Evolutionary conservation across 2,113 vertebrate species (phyloP), one percentile per base, ranked within the genome.

Genomic region (Rhadina sibilatrix): DNA sequence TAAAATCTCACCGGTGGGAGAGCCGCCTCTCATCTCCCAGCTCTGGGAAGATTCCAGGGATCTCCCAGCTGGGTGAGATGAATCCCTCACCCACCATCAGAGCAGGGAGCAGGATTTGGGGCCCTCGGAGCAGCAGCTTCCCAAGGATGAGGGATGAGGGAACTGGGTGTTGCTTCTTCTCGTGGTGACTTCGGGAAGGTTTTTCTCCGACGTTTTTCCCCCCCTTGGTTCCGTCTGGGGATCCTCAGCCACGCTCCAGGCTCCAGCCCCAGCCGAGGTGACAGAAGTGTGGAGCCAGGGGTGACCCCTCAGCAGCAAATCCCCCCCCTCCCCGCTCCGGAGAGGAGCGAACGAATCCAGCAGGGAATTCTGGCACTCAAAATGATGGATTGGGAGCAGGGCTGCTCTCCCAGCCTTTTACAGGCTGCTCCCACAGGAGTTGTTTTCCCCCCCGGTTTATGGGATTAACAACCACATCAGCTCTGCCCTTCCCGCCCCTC

Each of bases 131-230:
- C 53, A 31, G 28, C 50, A 53, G 28, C 28, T 31, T 5, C 28
- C 52, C 52, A 10, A 38, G 37, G 37, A 38, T 38, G 37, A 38
- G 37, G 37, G 17, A 30, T 0, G 21, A 59, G 24, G 4, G 64
- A 57, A 33, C 1, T 35, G 1, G 23, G 15, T 4, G 14, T 30
- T 31, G 4, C 15, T 72, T 25, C 19, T 46, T 30, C n/a, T 31
- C 17, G 16, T 3, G 9, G 0, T 2, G 11, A 13, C 4, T 15
- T 31, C 13, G 19, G 71, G 30, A 50, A 22, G 1, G 2, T 20
- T 76, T 42, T 31, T 18, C 63, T 57, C 33, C 2, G 0, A 2
- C 12, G 30, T 46, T 68, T 83, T 69, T 28, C 31, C 25, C 44
- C 37, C 10, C n/a, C 7, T 35, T 30, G 12, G 6, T 86, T 82